Evolutionary conservation across 2,113 vertebrate genomes (phyloP).

Genomic region (Callocephalon fimbriatum): DNA sequence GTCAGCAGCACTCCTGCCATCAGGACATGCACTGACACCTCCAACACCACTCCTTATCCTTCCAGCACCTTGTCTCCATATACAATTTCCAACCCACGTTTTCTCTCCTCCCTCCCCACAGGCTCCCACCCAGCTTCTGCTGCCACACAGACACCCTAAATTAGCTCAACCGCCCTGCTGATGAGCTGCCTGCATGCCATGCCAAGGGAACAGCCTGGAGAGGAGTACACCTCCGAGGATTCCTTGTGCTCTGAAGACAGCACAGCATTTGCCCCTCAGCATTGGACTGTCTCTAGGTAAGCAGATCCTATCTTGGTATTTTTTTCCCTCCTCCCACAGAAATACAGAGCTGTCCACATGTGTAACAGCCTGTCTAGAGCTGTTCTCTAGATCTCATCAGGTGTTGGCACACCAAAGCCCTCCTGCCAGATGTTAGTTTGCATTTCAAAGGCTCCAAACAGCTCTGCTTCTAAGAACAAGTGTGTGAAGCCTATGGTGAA

Average conservation of each 20-base stretch:
- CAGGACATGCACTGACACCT: neutral
- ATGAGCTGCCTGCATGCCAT: accelerated
- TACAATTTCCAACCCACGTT: accelerated
- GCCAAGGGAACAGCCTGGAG: neutral
- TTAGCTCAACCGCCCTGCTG: neutral
- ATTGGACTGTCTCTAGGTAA: neutral
- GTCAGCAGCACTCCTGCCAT: neutral
- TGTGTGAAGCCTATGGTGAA: neutral
- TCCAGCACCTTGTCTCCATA: neutral
- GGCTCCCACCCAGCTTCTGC: neutral
- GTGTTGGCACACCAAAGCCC: neutral
- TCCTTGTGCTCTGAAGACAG: neutral
- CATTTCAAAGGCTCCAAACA: neutral
- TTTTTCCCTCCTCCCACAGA: neutral
- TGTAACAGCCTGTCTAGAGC: neutral
- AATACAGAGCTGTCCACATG: accelerated
- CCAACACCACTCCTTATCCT: neutral
- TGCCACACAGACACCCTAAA: neutral
- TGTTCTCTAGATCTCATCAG: neutral
- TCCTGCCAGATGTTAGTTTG: neutral
- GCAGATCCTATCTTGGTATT: neutral
- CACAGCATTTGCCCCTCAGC: neutral
- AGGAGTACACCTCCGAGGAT: accelerated
- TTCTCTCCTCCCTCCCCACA: neutral
- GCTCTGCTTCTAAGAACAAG: neutral